phyloP scores from a whole-genome alignment of 1,140 invertebrate genomes.

The Aporrectodea caliginosa region DNA sequence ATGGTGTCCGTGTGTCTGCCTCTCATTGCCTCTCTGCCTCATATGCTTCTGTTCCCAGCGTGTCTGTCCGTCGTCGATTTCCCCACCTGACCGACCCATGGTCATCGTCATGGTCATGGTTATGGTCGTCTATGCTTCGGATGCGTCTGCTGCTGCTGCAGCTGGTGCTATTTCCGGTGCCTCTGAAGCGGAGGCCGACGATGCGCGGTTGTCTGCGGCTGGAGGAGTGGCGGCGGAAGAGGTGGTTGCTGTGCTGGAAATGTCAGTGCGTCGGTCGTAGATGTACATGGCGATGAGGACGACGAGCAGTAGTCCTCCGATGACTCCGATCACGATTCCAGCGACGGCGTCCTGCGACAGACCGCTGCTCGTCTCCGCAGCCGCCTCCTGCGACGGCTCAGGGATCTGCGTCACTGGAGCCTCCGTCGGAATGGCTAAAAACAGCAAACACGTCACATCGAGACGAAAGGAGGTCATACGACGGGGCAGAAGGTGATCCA shows the following conservation, averaged over 20 bases:
- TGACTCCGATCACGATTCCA: not conserved
- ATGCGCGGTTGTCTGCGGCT: not conserved
- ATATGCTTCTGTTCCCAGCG: too few species aligned
- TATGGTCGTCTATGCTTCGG: not conserved
- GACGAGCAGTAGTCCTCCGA: not conserved
- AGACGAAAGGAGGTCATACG: too few species aligned
- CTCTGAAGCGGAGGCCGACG: not conserved
- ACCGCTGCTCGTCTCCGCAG: not conserved
- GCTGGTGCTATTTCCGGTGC: not conserved
- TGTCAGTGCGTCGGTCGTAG: not conserved
- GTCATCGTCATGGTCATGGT: not conserved
- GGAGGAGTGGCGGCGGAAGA: too few species aligned
- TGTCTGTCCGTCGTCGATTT: too few species aligned
- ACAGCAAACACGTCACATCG: slow-evolving; percentile 2
- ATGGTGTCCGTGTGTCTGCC: too few species aligned
- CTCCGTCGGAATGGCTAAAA: not conserved
- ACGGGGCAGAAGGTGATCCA: too few species aligned
- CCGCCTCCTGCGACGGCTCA: not conserved
- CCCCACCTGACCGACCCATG: too few species aligned
- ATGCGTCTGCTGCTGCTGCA: not conserved
- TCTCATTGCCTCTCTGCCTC: too few species aligned
- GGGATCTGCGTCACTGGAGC: not conserved
- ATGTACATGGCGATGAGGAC: not conserved
- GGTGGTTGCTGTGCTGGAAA: too few species aligned
- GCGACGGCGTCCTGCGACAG: not conserved